Conservation (phyloP, 92 coral and sea anemone species). For the Porites divaricata region DNA sequence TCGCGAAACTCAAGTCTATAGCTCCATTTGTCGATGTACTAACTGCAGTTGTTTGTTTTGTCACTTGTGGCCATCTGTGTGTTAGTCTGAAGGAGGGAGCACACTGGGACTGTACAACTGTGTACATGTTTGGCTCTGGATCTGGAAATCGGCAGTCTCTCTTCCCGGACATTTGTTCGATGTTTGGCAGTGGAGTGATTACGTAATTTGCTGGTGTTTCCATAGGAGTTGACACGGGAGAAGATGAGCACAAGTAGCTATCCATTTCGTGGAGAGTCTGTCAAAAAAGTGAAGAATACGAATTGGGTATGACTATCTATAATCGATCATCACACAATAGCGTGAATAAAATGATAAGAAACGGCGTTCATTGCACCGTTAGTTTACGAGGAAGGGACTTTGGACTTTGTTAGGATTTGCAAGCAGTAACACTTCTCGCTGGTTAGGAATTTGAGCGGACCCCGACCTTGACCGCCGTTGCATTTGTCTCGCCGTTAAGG, state of each 20-base stretch:
- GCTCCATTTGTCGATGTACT: background rate
- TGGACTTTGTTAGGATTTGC: background rate
- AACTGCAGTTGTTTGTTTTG: conserved; percentile 2
- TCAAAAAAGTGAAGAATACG: background rate
- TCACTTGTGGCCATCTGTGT: conserved; percentile 41
- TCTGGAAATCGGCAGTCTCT: conserved; percentile 47
- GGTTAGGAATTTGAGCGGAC: background rate
- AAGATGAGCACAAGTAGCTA: conserved; percentile 70
- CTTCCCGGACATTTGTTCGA: background rate
- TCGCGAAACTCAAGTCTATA: background rate
- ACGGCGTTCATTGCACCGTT: background rate
- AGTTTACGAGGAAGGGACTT: background rate
- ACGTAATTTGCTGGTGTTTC: conserved; percentile 24
- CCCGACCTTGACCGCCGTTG: background rate
- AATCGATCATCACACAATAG: background rate
- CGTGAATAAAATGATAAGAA: background rate
- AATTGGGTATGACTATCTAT: background rate
- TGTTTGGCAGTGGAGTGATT: conserved; percentile 1
- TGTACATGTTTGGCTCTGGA: background rate
- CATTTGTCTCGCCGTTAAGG: conserved; percentile 4
- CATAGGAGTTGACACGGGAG: conserved; percentile 43
- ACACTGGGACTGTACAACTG: conserved; percentile 5
- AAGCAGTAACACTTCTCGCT: conserved; percentile 8
- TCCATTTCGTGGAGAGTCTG: conserved; percentile 80
- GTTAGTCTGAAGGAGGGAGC: conserved; percentile 9